phyloP scores from a whole-genome alignment of 2,797 vertebrate genomes.

The Anguilla obscura region DNA sequence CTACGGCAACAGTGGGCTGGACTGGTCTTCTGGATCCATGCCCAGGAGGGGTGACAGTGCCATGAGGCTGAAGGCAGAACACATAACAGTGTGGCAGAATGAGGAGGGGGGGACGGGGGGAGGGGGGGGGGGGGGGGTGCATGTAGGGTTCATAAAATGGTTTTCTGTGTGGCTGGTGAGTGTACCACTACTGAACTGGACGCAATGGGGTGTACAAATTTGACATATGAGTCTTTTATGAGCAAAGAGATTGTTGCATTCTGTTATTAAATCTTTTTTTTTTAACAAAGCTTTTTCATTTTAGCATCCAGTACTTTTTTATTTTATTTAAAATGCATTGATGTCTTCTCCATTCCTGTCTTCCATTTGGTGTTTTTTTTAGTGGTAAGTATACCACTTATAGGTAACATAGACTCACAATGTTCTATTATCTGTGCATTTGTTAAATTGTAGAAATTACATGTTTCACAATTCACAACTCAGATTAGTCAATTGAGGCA shows the following conservation, averaged over 20 bases:
- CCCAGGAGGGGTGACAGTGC: constrained; percentile 10
- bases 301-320: not conserved
- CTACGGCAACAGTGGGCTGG: not conserved
- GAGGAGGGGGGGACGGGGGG: not conserved
- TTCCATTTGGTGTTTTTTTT: not conserved
- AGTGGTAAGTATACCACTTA: too few species aligned
- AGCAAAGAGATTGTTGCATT: not conserved
- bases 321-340: not conserved
- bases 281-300: not conserved
- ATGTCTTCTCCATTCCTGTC: not conserved
- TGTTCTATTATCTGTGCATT: too few species aligned
- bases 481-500: too few species aligned
- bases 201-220: not conserved
- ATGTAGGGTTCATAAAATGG: not conserved
- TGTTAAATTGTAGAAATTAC: too few species aligned
- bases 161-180: not conserved
- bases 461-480: too few species aligned
- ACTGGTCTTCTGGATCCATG: constrained; percentile 15
- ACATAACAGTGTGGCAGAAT: not conserved
- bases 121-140: not conserved
- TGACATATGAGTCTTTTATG: not conserved
- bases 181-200: not conserved
- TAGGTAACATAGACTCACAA: too few species aligned
- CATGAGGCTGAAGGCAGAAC: constrained; percentile 8
- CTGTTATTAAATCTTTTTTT: not conserved